A percentile compares a stretch with the other conserved stretches of the same genome.
These are phyloP conservation scores for Tragelaphus strepsiceros DNA, from an alignment of 2,113 vertebrate species.

Conservation along the genomic window DNA sequence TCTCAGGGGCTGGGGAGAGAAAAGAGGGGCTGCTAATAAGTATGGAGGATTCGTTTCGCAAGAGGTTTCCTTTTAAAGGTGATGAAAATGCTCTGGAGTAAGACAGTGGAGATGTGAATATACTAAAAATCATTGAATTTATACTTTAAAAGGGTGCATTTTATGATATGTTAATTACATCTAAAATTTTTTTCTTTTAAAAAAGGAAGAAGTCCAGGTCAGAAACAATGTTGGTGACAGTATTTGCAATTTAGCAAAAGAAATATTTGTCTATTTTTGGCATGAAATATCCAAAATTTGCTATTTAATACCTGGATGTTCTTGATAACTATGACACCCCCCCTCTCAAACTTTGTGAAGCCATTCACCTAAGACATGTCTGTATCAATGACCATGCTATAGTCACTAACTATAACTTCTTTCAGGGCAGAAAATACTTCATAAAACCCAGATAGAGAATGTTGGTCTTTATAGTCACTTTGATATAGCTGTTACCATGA, in stretches of 20 bases:
- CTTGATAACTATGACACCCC: background rate
- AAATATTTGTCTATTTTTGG: background rate
- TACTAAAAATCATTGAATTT: background rate
- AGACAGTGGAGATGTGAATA: background rate
- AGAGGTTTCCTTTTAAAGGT: background rate
- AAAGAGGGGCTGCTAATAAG: background rate
- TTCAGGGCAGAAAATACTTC: background rate
- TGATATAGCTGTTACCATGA: background rate
- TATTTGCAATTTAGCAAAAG: background rate
- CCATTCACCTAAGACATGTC: background rate
- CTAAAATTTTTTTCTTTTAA: background rate
- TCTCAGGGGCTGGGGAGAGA: background rate
- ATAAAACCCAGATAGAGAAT: background rate
- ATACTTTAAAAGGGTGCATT: background rate
- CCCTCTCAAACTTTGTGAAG: background rate
- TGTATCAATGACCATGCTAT: background rate
- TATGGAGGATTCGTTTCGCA: background rate
- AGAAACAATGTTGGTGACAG: background rate
- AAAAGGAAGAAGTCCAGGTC: background rate
- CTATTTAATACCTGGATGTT: background rate
- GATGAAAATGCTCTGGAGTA: background rate
- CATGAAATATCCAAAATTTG: background rate
- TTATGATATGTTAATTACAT: background rate
- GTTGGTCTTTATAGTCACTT: background rate
- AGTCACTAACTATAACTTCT: background rate